Evolutionary conservation across 1,140 invertebrate genomes (phyloP).

Genomic region (Euura saliciscinereae): DNA sequence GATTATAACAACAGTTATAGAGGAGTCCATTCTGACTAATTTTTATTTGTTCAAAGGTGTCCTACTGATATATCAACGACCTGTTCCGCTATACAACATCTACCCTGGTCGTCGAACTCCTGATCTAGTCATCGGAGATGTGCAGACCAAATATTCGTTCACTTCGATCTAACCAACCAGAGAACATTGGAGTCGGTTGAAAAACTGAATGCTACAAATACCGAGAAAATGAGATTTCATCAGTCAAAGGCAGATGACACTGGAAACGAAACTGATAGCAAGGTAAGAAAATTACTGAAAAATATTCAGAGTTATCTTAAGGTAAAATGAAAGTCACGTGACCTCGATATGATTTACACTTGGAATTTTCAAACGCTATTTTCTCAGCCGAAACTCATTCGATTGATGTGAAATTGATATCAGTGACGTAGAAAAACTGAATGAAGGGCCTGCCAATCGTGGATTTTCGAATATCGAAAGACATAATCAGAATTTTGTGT

Average conservation of each 20-base stretch:
- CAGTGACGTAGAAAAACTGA: too few relatives aligned
- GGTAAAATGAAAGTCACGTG: too few relatives aligned
- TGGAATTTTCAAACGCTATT: too few relatives aligned
- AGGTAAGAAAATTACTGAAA: conserved; percentile 31
- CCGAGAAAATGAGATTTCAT: conserved; percentile 65
- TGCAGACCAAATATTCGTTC: conserved; percentile 70
- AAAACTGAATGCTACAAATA: conserved; percentile 62
- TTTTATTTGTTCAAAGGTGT: conserved; percentile 55
- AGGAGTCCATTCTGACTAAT: neutral
- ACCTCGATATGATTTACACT: too few relatives aligned
- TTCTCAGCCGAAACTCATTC: too few relatives aligned
- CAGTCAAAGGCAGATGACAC: conserved; percentile 70
- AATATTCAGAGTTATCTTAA: neutral
- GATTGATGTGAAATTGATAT: too few relatives aligned
- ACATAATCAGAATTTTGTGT: too few relatives aligned
- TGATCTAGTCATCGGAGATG: conserved; percentile 69
- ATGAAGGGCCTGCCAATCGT: too few relatives aligned
- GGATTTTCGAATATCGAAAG: too few relatives aligned
- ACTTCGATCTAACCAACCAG: conserved; percentile 72
- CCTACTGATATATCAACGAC: conserved; percentile 63
- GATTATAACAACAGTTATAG: neutral
- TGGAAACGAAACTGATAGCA: conserved; percentile 64
- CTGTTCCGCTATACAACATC: conserved; percentile 67
- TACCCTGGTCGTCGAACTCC: conserved; percentile 69
- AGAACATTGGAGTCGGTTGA: conserved; percentile 67